Evolutionary conservation across 2,888 invertebrate genomes (phyloP).

Genomic region (Philopedon plagiatum): DNA sequence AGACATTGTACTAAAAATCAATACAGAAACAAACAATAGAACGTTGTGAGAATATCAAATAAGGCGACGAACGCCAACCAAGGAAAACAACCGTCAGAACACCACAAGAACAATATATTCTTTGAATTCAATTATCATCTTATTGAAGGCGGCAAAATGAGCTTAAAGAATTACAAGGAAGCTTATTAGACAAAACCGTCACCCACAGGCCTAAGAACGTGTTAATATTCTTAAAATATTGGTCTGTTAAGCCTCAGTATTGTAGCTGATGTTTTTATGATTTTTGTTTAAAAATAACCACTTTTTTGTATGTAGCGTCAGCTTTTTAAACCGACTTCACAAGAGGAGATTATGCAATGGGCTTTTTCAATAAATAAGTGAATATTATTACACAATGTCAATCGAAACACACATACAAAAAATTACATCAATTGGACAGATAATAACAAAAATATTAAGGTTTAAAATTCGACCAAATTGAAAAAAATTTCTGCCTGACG

Average conservation of each 20-base stretch:
- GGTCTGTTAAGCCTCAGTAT: not conserved
- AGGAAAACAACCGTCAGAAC: not conserved
- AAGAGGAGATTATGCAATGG: too few relatives aligned
- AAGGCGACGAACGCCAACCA: not conserved
- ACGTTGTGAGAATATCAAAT: not conserved
- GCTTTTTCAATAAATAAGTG: too few relatives aligned
- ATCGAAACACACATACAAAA: too few relatives aligned
- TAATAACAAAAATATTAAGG: too few relatives aligned
- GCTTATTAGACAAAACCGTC: not conserved
- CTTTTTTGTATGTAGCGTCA: too few relatives aligned
- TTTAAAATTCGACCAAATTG: too few relatives aligned
- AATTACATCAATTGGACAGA: too few relatives aligned
- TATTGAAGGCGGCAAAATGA: not conserved
- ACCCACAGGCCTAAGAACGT: not conserved
- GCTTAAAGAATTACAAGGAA: constrained; percentile 11
- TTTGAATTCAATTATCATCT: constrained; percentile 1
- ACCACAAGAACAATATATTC: not conserved
- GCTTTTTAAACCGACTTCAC: too few relatives aligned
- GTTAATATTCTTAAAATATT: not conserved
- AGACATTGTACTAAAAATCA: too few relatives aligned
- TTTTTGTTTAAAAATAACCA: not conserved
- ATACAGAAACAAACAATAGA: constrained; percentile 5
- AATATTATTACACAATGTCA: too few relatives aligned
- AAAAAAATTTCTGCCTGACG: too few relatives aligned
- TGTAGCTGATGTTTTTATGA: not conserved